These are phyloP conservation scores for Lichenostomus cassidix DNA, from an alignment of 2,113 vertebrate genomes.

Conservation along the genomic window DNA sequence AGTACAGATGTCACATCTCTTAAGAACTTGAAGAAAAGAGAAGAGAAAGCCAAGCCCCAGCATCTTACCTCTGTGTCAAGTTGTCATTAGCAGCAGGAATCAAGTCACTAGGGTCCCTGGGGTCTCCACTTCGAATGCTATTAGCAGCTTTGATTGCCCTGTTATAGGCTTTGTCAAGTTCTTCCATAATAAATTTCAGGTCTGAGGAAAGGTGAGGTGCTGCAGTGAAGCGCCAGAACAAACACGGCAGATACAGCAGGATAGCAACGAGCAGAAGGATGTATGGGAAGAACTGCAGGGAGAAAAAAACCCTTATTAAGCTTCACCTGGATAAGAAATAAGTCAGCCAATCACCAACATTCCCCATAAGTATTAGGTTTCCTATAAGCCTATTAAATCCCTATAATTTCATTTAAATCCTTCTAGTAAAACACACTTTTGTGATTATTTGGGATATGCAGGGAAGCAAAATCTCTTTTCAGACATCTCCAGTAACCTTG, in stretches of 20 bases:
- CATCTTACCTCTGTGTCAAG: conserved; percentile 69
- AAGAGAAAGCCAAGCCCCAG: not conserved
- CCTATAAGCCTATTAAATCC: not conserved
- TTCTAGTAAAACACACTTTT: not conserved
- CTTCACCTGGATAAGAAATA: not conserved
- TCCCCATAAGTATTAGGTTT: not conserved
- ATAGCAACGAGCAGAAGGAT: conserved; percentile 87
- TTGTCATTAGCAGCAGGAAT: conserved; percentile 50
- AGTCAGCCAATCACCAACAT: not conserved
- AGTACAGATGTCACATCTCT: not conserved
- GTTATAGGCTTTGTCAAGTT: conserved; percentile 95
- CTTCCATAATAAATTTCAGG: conserved; percentile 94
- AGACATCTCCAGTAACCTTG: not conserved
- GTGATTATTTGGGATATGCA: not conserved
- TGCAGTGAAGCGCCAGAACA: conserved; percentile 90
- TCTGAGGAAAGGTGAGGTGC: conserved; percentile 90
- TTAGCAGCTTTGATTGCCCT: conserved; percentile 86
- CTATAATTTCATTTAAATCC: not conserved
- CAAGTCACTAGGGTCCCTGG: conserved; percentile 54
- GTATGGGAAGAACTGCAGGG: conserved; percentile 91
- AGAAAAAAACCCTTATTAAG: not conserved
- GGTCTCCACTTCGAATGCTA: conserved; percentile 70
- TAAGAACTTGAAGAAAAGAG: not conserved
- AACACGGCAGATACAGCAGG: conserved; percentile 85
- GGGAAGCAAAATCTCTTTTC: not conserved